Evolutionary conservation across 2,797 vertebrate genomes (phyloP), one percentile per base, ranked within the genome.

Genomic region (Nothura maculosa): DNA sequence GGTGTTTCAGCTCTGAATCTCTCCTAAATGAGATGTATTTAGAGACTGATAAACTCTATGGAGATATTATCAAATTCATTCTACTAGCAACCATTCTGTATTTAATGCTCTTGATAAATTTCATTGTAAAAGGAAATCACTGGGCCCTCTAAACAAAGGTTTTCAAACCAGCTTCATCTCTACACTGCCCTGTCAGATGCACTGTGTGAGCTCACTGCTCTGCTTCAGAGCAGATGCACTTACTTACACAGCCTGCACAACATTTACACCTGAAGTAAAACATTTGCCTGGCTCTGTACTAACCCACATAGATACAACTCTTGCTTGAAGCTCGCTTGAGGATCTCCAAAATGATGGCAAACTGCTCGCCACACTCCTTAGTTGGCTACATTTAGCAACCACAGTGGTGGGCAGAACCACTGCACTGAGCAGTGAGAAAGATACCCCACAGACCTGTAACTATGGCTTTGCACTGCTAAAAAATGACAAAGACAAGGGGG

Each of bases 381-480:
- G 9, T 4, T 72, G 72, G 13, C 4, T 42, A 48, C 22, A 85
- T 72, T 85, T 55, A 78, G n/a, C 10, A 78, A 50, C 25, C 50
- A 80, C 61, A 74, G 67, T 45, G 61, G 32, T 64, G 81, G 94
- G 64, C 47, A 91, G 47, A 90, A 79, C 42, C 70, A 61, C 17
- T 8, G 83, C 82, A 90, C 85, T 50, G 52, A 62, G 18, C 10
- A 68, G 11, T 40, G 52, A 81, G 74, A 84, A 74, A 57, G 5
- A 25, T 62, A 57, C 73, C 57, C 21, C 17, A 20, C 27, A 64
- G 30, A 38, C 27, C 27, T 30, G 7, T 60, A 57, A 16, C 54
- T 58, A 30, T 24, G 91, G 57, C 61, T 93, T 58, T 76, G 3
- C 66, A 69, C 52, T 86, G 86, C 72, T 72, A 89, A 94, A 96